These are phyloP conservation scores for Eulemur macaco DNA, from an alignment of 2,113 vertebrate species.

Conservation along the genomic window DNA sequence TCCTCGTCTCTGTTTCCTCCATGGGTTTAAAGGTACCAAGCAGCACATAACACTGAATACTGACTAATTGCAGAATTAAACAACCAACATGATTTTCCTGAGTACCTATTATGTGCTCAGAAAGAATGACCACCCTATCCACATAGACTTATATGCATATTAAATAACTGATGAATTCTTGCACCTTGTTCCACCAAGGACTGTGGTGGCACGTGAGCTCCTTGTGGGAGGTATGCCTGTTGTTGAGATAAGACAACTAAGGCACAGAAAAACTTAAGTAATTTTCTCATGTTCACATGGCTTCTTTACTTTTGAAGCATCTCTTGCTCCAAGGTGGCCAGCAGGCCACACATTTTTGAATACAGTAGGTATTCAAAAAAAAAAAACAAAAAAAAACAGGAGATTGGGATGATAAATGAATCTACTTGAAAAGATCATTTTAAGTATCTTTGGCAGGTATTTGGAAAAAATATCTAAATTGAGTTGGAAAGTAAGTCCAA, in stretches of 20 bases:
- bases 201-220: neutral
- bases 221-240: neutral
- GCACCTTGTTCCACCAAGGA: neutral
- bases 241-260: neutral
- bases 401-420: neutral
- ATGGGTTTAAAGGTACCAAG: neutral
- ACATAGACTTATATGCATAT: neutral
- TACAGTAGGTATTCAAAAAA: neutral
- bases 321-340: neutral
- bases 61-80: neutral
- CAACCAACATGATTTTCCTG: neutral
- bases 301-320: neutral
- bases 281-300: neutral
- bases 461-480: neutral
- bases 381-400: neutral
- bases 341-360: too few relatives aligned
- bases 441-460: neutral
- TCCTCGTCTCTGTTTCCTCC: neutral
- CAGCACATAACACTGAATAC: neutral
- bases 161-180: neutral
- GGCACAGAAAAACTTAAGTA: neutral
- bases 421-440: slow-evolving; percentile 5
- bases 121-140: neutral
- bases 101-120: neutral
- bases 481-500: neutral